These are phyloP conservation scores for Corythornis vintsioides DNA, from an alignment of 2,113 vertebrate genomes.

Conservation along the genomic window DNA sequence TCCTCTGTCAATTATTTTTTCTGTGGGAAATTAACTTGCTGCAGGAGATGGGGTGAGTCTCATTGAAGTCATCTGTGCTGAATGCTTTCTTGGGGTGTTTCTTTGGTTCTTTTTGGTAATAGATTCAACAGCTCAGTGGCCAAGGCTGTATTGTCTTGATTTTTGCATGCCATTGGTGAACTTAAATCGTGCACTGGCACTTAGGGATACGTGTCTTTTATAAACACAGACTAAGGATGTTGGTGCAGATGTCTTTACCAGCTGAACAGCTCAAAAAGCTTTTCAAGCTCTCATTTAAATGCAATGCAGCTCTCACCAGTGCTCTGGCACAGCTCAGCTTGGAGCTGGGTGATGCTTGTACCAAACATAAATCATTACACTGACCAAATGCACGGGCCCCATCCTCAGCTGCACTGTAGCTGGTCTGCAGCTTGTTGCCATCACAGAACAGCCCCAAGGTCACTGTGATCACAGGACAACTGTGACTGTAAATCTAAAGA, in stretches of 20 bases:
- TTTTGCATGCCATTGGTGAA: neutral
- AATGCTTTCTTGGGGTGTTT: neutral
- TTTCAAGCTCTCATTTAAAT: constrained; percentile 42
- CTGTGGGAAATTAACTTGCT: constrained; percentile 50
- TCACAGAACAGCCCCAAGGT: neutral
- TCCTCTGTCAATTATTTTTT: constrained; percentile 30
- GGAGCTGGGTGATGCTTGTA: neutral
- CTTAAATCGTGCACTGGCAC: neutral
- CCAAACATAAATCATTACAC: neutral
- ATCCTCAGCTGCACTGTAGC: neutral
- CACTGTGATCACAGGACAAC: neutral
- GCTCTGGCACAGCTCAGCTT: neutral
- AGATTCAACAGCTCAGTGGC: constrained; percentile 20
- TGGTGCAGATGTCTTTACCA: neutral
- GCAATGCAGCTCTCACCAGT: neutral
- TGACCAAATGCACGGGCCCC: neutral
- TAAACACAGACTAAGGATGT: neutral
- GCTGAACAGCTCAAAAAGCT: neutral
- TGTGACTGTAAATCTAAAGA: neutral
- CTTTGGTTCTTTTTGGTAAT: neutral
- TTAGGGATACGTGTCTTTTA: neutral
- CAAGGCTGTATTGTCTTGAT: constrained; percentile 2
- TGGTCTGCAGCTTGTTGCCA: neutral
- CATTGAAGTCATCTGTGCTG: constrained; percentile 7
- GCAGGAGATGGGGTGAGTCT: neutral